These are phyloP conservation scores for Trinorchestia longiramus DNA, from an alignment of 1,140 invertebrate species.

Conservation along the genomic window DNA sequence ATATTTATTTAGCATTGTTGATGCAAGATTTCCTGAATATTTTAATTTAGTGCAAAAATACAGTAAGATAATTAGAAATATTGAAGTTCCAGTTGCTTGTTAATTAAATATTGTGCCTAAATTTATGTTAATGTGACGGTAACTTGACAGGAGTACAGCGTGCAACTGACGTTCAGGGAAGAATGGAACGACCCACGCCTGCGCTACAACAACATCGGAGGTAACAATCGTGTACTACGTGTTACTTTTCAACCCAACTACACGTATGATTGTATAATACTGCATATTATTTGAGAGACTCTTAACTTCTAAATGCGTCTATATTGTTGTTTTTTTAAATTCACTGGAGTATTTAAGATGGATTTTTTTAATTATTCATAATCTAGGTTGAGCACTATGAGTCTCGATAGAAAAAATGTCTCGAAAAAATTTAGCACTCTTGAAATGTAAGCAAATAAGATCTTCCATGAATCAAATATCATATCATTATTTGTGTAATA, in stretches of 20 bases:
- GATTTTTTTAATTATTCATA: background rate
- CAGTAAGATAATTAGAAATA: background rate
- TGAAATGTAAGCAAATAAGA: background rate
- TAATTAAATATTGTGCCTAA: background rate
- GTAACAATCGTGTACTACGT: slow-evolving; percentile 69
- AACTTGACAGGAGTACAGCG: slow-evolving; percentile 87
- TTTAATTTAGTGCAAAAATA: background rate
- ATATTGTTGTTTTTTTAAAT: too few relatives aligned
- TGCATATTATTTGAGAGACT: background rate
- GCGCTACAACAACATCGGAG: slow-evolving; percentile 88
- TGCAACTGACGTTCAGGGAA: slow-evolving; percentile 94
- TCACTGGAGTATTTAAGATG: too few relatives aligned
- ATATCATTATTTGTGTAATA: background rate
- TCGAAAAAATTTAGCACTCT: background rate
- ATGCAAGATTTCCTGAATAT: background rate
- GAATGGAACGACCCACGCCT: slow-evolving; percentile 95
- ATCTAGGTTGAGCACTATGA: background rate
- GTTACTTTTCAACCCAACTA: background rate
- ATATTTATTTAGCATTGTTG: background rate
- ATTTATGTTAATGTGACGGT: background rate
- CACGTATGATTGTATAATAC: background rate
- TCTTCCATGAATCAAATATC: background rate
- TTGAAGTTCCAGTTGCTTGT: background rate
- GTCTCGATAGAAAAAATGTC: background rate
- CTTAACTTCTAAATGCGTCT: background rate